phyloP scores from a whole-genome alignment of 2,113 vertebrate genomes.

The Mustelus asterias region DNA sequence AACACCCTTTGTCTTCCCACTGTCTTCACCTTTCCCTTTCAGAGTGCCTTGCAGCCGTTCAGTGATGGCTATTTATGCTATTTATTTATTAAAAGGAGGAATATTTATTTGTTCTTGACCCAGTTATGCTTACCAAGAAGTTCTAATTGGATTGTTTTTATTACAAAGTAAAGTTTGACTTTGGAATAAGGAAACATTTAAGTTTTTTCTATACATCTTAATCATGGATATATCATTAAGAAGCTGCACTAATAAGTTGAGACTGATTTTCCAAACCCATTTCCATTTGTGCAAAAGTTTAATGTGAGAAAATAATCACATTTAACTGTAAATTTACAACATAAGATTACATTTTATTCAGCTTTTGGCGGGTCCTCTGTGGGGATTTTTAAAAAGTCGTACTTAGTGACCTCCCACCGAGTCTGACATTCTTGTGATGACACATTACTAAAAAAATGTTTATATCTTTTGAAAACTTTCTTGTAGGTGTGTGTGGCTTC shows the following conservation, averaged over 20 bases:
- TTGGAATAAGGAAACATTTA: background rate
- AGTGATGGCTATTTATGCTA: background rate
- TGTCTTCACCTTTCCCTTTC: no score
- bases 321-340: slow-evolving; percentile 1
- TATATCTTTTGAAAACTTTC: background rate
- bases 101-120: background rate
- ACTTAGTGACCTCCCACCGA: background rate
- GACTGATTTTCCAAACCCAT: background rate
- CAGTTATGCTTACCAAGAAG: background rate
- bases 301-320: background rate
- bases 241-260: background rate
- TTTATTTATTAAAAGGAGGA: background rate
- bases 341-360: background rate
- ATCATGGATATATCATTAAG: background rate
- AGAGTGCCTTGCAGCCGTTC: no score
- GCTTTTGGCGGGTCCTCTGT: background rate
- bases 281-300: background rate
- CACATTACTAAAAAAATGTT: background rate
- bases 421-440: background rate
- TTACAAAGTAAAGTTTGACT: background rate
- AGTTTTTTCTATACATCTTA: background rate
- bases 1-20: no score
- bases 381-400: background rate
- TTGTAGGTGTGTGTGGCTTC: background rate
- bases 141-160: background rate